Base-by-base conservation (phyloP, 1,140 invertebrate genomes). In the Drosophila nikananu region DNA sequence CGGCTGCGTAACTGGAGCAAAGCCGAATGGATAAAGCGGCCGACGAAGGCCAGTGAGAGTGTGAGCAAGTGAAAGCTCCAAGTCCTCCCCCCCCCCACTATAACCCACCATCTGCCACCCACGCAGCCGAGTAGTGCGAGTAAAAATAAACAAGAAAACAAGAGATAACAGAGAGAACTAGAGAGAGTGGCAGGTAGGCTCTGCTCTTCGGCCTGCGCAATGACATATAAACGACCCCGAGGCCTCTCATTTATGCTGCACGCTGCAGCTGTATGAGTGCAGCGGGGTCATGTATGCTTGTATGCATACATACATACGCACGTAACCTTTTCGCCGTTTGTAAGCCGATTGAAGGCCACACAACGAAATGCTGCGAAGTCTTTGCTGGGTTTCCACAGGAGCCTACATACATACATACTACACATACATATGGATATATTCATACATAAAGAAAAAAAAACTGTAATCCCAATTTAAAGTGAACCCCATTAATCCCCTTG, bases 301-400 rank as follows among this genome's bases (percentile, higher is more conserved):
- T 71, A 10, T 78, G 39, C 30, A 55, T 6, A 23, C 71, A 51
- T 52, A 62, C 35, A 57, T 23, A 25, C 21, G 54, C 35, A 25
- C 71, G 44, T 52, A 62, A 46, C 32, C 60, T 44, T 55, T 68
- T 48, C 66, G 52, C 57, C 37, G 64, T 49, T 67, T 60, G 55
- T 46, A 66, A 61, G 62, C 46, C 35, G 61, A 60, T 41, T 82
- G 80, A 82, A 83, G 80, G 80, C 75, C 80, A 82, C 52, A 48
- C 59, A 49, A 46, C 49, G 32, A 44, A 77, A 65, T 46, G 55
- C 55, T 25, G 10, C 39, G 42, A 48, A 70, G 27, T 37, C 64
- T 68, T 68, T 10, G 65, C 21, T 21, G 30, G 19, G 25, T 39
- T 39, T 21, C 32, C 19, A 59, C 61, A n/a, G 19, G 15, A 30